phyloP scores from a whole-genome alignment of 2,888 invertebrate species.

The Ophraella communa region DNA sequence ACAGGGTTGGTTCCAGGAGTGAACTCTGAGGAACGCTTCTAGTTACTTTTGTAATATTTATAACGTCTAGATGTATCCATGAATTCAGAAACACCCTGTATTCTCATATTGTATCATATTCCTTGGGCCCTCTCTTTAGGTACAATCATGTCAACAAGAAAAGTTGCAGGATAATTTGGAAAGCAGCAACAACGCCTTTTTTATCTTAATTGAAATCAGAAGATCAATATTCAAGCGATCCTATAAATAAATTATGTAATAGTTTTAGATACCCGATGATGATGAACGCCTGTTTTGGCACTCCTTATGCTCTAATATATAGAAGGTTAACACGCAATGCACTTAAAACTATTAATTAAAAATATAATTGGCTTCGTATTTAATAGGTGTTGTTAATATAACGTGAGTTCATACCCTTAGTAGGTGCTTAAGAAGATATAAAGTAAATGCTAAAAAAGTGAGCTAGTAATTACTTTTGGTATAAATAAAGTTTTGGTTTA shows the following conservation, averaged over 20 bases:
- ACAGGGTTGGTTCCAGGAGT: too few relatives aligned
- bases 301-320: not conserved
- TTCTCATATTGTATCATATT: not conserved
- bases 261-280: conserved; percentile 1
- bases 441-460: too few relatives aligned
- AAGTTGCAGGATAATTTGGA: conserved; percentile 15
- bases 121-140: not conserved
- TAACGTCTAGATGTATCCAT: too few relatives aligned
- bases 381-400: not conserved
- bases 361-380: conserved; percentile 1
- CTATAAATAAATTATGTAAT: conserved; percentile 19
- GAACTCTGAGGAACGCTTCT: too few relatives aligned
- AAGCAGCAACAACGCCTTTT: conserved; percentile 7
- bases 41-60: too few relatives aligned
- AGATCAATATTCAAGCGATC: conserved; percentile 23
- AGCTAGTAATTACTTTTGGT: too few relatives aligned
- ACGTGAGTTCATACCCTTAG: too few relatives aligned
- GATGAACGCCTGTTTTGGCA: conserved; percentile 5
- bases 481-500: too few relatives aligned
- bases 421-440: too few relatives aligned
- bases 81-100: too few relatives aligned
- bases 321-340: conserved; percentile 10
- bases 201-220: conserved; percentile 30
- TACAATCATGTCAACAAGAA: conserved; percentile 5
- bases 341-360: conserved; percentile 11